Percentiles rank a stretch among this genome's conserved stretches.
These are phyloP conservation scores for Orgyia antiqua DNA, from an alignment of 2,888 invertebrate genomes.

Conservation along the genomic window DNA sequence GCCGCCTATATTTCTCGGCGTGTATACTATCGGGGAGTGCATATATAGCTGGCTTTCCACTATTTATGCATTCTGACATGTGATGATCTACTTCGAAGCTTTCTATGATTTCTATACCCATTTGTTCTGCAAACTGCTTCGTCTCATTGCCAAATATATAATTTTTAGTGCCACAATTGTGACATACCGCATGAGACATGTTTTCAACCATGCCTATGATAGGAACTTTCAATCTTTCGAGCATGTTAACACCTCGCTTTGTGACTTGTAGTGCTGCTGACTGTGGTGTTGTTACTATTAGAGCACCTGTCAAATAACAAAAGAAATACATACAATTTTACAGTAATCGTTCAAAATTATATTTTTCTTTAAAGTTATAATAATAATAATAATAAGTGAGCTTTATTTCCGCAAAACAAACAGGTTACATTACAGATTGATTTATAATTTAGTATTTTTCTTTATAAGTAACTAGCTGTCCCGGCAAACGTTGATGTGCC, in stretches of 20 bases:
- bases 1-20: constrained; percentile 62
- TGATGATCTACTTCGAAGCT: constrained; percentile 85
- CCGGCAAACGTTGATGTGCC: no score
- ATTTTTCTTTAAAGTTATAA: no score
- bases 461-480: no score
- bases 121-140: constrained; percentile 77
- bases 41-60: constrained; percentile 86
- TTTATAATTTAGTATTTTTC: no score
- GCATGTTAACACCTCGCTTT: constrained; percentile 91
- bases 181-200: constrained; percentile 89
- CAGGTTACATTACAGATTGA: no score
- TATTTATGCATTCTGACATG: constrained; percentile 84
- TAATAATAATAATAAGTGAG: no score
- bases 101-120: constrained; percentile 82
- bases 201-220: constrained; percentile 94
- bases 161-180: constrained; percentile 85
- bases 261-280: constrained; percentile 92
- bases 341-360: neutral
- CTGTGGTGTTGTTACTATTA: constrained; percentile 97
- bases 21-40: constrained; percentile 78
- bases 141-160: constrained; percentile 86
- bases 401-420: no score
- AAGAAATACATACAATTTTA: neutral
- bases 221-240: constrained; percentile 88
- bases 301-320: constrained; percentile 81